phyloP scores from a whole-genome alignment of 2,113 vertebrate species.

The Cynocephalus volans region DNA sequence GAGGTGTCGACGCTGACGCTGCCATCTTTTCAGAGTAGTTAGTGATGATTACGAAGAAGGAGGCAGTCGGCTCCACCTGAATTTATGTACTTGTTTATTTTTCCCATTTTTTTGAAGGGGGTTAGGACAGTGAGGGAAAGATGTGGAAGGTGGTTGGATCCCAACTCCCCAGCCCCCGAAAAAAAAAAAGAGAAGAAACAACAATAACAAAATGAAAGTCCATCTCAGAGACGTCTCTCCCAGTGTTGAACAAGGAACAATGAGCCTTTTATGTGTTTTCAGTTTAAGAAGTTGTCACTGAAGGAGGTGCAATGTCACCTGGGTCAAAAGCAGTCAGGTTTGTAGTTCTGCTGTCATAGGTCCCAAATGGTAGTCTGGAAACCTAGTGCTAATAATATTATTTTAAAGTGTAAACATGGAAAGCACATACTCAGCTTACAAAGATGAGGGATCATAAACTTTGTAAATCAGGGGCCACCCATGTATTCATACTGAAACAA shows the following conservation, averaged over 20 bases:
- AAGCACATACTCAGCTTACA: rapidly evolving
- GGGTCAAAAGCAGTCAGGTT: rapidly evolving
- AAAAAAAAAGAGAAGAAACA: background rate
- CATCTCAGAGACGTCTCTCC: background rate
- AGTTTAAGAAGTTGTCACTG: background rate
- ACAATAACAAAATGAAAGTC: background rate
- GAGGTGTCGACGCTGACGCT: background rate
- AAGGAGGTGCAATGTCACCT: no score
- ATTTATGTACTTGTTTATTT: background rate
- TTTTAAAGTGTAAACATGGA: background rate
- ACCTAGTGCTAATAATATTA: no score
- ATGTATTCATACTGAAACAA: rapidly evolving
- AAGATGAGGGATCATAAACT: rapidly evolving
- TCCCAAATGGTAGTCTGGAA: rapidly evolving
- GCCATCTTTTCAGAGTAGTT: background rate
- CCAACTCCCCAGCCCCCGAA: background rate
- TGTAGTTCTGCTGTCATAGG: no score
- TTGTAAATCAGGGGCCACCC: rapidly evolving
- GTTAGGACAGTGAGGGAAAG: background rate
- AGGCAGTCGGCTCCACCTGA: background rate
- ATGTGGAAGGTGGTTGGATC: background rate
- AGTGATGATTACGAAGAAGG: no score
- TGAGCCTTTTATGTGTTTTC: background rate
- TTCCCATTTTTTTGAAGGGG: background rate
- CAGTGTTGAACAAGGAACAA: background rate